Conservation (phyloP, 2,888 invertebrate species). For the Aleiodes leptofemur region DNA sequence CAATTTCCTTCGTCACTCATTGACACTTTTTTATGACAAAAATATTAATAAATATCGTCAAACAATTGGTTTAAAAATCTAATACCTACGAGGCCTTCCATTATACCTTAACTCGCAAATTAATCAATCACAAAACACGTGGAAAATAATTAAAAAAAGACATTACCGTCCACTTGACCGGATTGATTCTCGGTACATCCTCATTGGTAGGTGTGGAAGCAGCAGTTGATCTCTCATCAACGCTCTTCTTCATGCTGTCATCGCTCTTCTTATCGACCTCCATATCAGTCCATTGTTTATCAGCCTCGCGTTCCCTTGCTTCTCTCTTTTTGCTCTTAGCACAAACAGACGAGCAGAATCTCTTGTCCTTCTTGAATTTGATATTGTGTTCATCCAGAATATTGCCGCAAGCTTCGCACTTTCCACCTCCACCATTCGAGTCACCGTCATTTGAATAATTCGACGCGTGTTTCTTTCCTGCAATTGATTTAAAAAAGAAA, state of each 20-base stretch:
- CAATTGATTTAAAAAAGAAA: constrained; percentile 47
- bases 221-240: constrained; percentile 73
- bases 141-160: neutral
- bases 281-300: constrained; percentile 72
- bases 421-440: constrained; percentile 76
- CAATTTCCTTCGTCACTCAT: too few relatives aligned
- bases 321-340: constrained; percentile 77
- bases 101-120: neutral
- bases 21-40: too few relatives aligned
- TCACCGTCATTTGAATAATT: constrained; percentile 67
- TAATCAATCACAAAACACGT: neutral
- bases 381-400: constrained; percentile 72
- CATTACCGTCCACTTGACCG: constrained; percentile 81
- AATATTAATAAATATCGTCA: too few relatives aligned
- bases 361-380: constrained; percentile 84
- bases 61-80: too few relatives aligned
- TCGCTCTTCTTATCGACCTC: constrained; percentile 69
- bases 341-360: constrained; percentile 86
- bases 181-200: constrained; percentile 78
- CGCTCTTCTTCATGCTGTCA: constrained; percentile 67
- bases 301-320: constrained; percentile 64
- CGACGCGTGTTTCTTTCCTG: constrained; percentile 75
- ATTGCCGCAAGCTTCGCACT: constrained; percentile 87
- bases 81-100: too few relatives aligned
- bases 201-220: constrained; percentile 63